phyloP scores from a whole-genome alignment of 2,888 invertebrate species.

The Chouioia cunea region DNA sequence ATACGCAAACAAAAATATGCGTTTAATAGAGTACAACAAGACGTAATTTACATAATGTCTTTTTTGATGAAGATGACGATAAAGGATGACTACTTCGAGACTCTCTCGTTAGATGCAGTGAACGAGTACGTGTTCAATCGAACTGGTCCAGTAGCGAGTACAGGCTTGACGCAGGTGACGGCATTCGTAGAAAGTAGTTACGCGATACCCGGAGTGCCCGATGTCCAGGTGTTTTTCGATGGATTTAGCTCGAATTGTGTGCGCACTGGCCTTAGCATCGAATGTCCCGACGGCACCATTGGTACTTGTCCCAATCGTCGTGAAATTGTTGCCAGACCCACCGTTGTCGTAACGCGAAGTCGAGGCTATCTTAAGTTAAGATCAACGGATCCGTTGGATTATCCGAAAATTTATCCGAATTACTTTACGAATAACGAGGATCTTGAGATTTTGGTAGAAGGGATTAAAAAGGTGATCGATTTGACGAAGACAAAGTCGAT shows the following conservation, averaged over 20 bases:
- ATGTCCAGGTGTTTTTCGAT: slow-evolving; percentile 68
- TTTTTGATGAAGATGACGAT: slow-evolving; percentile 50
- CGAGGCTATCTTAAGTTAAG: slow-evolving; percentile 75
- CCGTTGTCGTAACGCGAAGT: slow-evolving; percentile 56
- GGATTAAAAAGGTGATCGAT: slow-evolving; percentile 72
- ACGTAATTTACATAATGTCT: neutral
- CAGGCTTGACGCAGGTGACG: slow-evolving; percentile 68
- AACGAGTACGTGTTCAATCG: slow-evolving; percentile 62
- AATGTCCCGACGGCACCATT: slow-evolving; percentile 57
- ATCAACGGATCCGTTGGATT: slow-evolving; percentile 75
- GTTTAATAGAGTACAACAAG: no score
- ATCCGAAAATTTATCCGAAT: slow-evolving; percentile 79
- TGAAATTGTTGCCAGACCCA: slow-evolving; percentile 65
- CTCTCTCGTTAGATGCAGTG: slow-evolving; percentile 59
- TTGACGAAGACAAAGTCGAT: slow-evolving; percentile 73
- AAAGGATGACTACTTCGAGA: slow-evolving; percentile 57
- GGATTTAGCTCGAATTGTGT: slow-evolving; percentile 65
- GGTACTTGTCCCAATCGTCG: slow-evolving; percentile 57
- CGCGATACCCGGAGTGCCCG: slow-evolving; percentile 62
- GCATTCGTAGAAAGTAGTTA: slow-evolving; percentile 65
- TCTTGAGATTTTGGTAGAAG: slow-evolving; percentile 73
- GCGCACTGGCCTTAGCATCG: slow-evolving; percentile 55
- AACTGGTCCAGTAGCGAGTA: slow-evolving; percentile 66
- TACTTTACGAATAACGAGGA: slow-evolving; percentile 78
- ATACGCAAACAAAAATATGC: neutral